Evolutionary conservation across 2,797 vertebrate species (phyloP), one percentile per base, ranked within the genome.

Genomic region (Saxicola maurus): DNA sequence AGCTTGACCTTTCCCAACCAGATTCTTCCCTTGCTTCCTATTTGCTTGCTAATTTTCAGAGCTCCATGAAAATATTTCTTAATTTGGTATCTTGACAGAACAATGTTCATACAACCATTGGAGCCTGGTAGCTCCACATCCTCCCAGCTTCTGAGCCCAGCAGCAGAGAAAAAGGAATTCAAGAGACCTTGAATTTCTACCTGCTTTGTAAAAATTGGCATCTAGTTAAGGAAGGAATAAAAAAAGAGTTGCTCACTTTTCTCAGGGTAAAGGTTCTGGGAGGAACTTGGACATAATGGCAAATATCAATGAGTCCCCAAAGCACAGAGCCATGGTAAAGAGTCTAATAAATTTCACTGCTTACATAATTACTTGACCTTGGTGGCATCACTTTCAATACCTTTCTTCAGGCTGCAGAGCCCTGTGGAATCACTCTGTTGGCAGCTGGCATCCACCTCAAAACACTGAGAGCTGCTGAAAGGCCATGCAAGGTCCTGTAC

Each of bases 11-110:
- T 48, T 86, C 31, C 46, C 38, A 74, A 13, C 3, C 10, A 52
- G n/a, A 20, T 56, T 27, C n/a, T 86, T 86, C 37, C 43, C 25
- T 76, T 86, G 25, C 14, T 71, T 76, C 19, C 7, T 35, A 25
- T 59, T 82, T 55, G 27, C 71, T 89, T 89, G 21, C 30, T 87
- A 69, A 17, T 86, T 88, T 86, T 82, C 61, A 67, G 68, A 60
- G 18, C 23, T 84, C 35, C 30, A 27, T 60, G 10, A 61, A 79
- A 74, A 31, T 31, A 43, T n/a, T 16, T 79, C 68, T 84, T 71
- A 55, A 20, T 23, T 76, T 72, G 37, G 11, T 31, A 24, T 53
- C 19, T 46, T 60, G 35, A 49, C 23, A 43, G 49, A 84, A 43
- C 49, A 86, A 69, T 30, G 21, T 56, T 73, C 17, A 12, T 38